Base-by-base conservation (phyloP, 2,113 vertebrate genomes). In the Beaufortia kweichowensis region DNA sequence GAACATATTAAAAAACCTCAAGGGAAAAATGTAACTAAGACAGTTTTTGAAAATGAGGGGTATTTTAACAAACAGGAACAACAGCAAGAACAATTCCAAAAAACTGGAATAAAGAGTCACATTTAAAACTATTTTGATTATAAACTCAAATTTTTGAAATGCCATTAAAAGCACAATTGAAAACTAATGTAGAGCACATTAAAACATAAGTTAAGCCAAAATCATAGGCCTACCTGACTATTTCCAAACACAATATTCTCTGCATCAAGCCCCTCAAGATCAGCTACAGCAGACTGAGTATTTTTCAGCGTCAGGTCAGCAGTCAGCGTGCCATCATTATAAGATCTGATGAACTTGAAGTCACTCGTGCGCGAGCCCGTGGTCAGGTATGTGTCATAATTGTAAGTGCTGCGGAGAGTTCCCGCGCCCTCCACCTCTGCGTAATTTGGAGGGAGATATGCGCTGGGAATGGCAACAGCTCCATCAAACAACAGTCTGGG, bases 401-500 rank as follows among this genome's bases (percentile, higher is more conserved):
- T 87, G 62, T 88, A 88, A 59, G 83, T 35, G 68, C 86, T 85
- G 74, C 84, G 81, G 64, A 85, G 82, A 83, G 84, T 88, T 85
- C 85, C 87, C 57, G 84, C 78, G 60, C 86, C 83, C 31, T 87
- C 85, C 75, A 88, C 86, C 65, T 89, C 86, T 77, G 85, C 85
- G 61, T 89, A 89, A 80, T 87, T 86, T 43, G 85, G 88, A 78
- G 86, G 85, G 39, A 87, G 85, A 81, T 86, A 89, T 2, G 81
- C 83, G 41, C 86, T 80, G 72, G 87, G 84, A 63, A 88, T 85
- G 72, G 85, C 81, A 1, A 87, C 84, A 63, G 86, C 86, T 70
- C 86, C 83, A 46, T 89, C 86, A 83, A 87, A 87, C 85, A 87
- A 82, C 82, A 89, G 66, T 82, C 85, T 78, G 70, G 85, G 84